A percentile compares a stretch with the other conserved stretches of the same genome.
Conservation (phyloP, 1,140 invertebrate species). For the Drosophila virilis region DNA sequence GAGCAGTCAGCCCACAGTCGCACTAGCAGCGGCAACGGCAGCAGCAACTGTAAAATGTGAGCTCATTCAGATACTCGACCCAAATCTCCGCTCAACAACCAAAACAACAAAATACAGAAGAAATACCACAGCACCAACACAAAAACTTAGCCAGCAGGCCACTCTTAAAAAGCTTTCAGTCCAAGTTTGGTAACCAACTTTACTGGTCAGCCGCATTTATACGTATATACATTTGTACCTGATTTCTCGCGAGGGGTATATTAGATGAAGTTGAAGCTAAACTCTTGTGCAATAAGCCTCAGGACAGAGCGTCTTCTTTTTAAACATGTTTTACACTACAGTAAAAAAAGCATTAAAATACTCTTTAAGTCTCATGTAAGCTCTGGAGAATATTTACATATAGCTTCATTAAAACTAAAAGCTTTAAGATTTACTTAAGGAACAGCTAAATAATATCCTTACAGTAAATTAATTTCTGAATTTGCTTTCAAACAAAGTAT, state of each 20-base stretch:
- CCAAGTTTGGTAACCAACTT: conserved; percentile 44
- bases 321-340: not conserved
- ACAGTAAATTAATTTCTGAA: too few species aligned
- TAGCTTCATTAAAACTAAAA: too few species aligned
- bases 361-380: not conserved
- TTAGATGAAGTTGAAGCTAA: not conserved
- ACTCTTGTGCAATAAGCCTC: not conserved
- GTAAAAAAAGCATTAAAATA: not conserved
- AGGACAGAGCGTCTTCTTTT: not conserved
- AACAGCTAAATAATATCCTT: too few species aligned
- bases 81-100: conserved; percentile 34
- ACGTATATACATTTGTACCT: conserved; percentile 5
- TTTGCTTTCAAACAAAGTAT: too few species aligned
- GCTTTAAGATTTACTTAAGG: too few species aligned
- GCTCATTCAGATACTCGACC: conserved; percentile 56
- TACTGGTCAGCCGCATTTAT: conserved; percentile 44
- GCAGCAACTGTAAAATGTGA: conserved; percentile 48
- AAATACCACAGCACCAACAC: conserved; percentile 66
- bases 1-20: conserved; percentile 24
- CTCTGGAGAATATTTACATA: too few species aligned
- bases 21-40: conserved; percentile 9
- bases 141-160: conserved; percentile 30
- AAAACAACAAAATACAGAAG: conserved; percentile 22
- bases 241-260: not conserved
- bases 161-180: conserved; percentile 29